Conservation (phyloP, 2,888 invertebrate species). For the Kryphioiulus occultus region DNA sequence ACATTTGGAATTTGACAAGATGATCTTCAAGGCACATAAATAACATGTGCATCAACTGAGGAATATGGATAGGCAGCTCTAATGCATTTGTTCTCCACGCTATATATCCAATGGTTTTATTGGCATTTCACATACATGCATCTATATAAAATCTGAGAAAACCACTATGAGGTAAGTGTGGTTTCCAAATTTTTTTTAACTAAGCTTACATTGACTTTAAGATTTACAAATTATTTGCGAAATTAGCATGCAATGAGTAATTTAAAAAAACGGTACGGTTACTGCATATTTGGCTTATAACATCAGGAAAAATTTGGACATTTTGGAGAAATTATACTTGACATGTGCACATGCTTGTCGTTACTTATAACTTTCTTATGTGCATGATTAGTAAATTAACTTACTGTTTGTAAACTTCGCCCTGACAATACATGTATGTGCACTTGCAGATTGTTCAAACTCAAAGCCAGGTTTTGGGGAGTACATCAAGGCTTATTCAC, state of each 20-base stretch:
- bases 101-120: constrained; percentile 1
- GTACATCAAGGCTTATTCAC: neutral
- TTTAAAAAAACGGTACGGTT: too few relatives aligned
- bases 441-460: constrained; percentile 18
- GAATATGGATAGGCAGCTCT: neutral
- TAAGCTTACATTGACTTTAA: too few relatives aligned
- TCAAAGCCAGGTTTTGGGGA: constrained; percentile 13
- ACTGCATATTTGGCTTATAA: too few relatives aligned
- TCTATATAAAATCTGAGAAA: neutral
- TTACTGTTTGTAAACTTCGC: neutral
- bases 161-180: neutral
- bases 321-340: too few relatives aligned
- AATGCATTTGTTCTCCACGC: neutral
- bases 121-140: neutral
- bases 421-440: too few relatives aligned
- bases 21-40: neutral
- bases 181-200: neutral
- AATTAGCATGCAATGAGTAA: too few relatives aligned
- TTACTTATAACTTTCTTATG: too few relatives aligned
- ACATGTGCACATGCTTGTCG: too few relatives aligned
- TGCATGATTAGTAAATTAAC: too few relatives aligned
- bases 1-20: neutral
- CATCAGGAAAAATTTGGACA: too few relatives aligned
- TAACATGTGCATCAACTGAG: neutral
- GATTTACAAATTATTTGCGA: too few relatives aligned